These are phyloP conservation scores for Heliangelus exortis DNA, from an alignment of 2,797 vertebrate genomes.

Conservation along the genomic window DNA sequence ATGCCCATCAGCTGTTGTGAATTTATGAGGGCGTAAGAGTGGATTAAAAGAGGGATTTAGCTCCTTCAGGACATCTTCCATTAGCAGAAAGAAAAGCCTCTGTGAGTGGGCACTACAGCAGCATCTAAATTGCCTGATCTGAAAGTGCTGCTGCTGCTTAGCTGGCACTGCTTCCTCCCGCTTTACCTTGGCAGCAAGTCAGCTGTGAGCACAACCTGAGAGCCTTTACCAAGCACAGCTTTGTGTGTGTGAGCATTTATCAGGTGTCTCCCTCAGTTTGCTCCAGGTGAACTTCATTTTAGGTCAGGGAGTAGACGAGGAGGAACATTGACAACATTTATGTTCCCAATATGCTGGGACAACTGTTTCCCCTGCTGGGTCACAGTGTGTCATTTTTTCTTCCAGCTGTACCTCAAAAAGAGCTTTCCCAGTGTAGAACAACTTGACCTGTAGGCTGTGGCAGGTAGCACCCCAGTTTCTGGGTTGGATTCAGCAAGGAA, in stretches of 20 bases:
- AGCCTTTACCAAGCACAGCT: neutral
- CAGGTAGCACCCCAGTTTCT: neutral
- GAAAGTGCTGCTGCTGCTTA: neutral
- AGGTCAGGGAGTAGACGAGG: neutral
- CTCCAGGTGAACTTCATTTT: neutral
- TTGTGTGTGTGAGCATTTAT: neutral
- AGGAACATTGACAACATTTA: neutral
- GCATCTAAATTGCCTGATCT: neutral
- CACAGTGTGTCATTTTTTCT: neutral
- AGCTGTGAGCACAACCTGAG: accelerated
- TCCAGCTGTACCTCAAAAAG: neutral
- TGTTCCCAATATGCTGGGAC: neutral
- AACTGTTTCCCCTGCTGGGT: neutral
- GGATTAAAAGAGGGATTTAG: conserved; percentile 24
- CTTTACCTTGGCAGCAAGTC: neutral
- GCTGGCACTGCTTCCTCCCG: neutral
- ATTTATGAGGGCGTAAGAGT: neutral
- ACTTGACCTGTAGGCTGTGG: neutral
- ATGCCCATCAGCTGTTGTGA: neutral
- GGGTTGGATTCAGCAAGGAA: neutral
- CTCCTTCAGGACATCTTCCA: neutral
- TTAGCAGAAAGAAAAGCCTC: conserved; percentile 17
- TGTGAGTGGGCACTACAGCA: neutral
- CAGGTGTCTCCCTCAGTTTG: neutral
- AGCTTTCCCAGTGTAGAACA: accelerated